These are phyloP conservation scores for Disparrhopalites patrizii DNA, from an alignment of 2,888 invertebrate species.

Conservation along the genomic window DNA sequence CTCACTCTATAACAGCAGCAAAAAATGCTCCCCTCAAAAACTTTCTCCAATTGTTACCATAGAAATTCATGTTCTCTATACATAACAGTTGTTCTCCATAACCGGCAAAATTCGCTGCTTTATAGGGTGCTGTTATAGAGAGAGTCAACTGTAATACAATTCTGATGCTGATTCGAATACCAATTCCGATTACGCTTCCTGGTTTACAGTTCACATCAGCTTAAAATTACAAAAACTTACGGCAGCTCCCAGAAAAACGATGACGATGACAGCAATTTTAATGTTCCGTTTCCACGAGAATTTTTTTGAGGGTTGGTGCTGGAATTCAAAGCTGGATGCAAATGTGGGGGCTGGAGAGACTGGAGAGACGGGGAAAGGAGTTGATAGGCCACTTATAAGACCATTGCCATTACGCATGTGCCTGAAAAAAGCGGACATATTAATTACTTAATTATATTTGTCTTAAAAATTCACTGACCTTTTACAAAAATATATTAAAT, in stretches of 20 bases:
- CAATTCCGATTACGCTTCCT: too few relatives aligned
- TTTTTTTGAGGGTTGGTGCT: conserved; percentile 28
- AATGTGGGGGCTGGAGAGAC: conserved; percentile 35
- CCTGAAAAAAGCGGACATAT: neutral
- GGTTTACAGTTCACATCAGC: neutral
- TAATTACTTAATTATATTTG: too few relatives aligned
- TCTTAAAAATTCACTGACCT: neutral
- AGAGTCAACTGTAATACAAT: too few relatives aligned
- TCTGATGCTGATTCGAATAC: too few relatives aligned
- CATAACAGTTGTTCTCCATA: neutral
- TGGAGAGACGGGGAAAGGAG: conserved; percentile 27
- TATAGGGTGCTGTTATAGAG: too few relatives aligned
- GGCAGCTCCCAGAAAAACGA: conserved; percentile 34
- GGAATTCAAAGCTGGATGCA: conserved; percentile 33
- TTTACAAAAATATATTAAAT: neutral
- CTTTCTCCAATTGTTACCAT: too few relatives aligned
- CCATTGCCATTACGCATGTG: conserved; percentile 11
- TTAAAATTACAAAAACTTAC: conserved; percentile 30
- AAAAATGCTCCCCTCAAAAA: too few relatives aligned
- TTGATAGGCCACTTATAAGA: conserved; percentile 26
- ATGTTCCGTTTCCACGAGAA: conserved; percentile 39
- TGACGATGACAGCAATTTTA: conserved; percentile 39
- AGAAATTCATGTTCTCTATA: too few relatives aligned
- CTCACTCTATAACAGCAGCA: too few relatives aligned
- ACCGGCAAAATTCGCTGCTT: too few relatives aligned